Base-by-base conservation (phyloP, 2,888 invertebrate genomes). In the Pseudococcus viburni region DNA sequence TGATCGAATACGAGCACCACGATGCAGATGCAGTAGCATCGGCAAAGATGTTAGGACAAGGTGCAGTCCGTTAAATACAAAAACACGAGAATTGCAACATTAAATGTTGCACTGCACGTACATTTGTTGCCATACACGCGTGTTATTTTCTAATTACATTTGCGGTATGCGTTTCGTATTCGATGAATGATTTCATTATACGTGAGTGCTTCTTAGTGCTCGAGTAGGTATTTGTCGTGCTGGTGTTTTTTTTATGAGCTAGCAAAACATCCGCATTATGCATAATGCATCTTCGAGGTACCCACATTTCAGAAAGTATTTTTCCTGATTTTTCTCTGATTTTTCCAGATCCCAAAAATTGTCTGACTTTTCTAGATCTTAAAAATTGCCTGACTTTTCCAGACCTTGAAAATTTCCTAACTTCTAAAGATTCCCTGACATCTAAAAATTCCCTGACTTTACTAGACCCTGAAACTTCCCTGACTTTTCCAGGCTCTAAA, bases 101-200 rank as follows among this genome's bases (percentile, higher is more conserved):
- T 68, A 68, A 68, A 26, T 68, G 26, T 68, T 11, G n/a, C 17
- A 55, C 48, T 15, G n/a, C 55, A 55, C 55, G 55, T 55, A 55
- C n/a, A 55, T 26, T 68, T 68, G 68, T 33, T 64, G 17, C 19
- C 19, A 22, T 68, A 15, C 26, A 26, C 26, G 68, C 68, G 26
- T 22, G 7, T 26, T 68, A 68, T 68, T 68, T 68, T 68, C 68
- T 68, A 68, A 68, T 68, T 68, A 68, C 68, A 68, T 68, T 15
- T 8, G 7, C 9, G 68, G 8, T 26, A 68, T 68, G 8, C 7
- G 9, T 26, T 68, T 15, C n/a, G n/a, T n/a, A 55, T 68, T 26
- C 15, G 26, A 68, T 15, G 15, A 68, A 68, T 26, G 26, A 68
- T 19, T 64, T 64, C 8, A 64, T 64, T 64, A 19, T 64, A 64